Evolutionary conservation across 2,113 vertebrate species (phyloP).

Genomic region (Gymnarchus niloticus): DNA sequence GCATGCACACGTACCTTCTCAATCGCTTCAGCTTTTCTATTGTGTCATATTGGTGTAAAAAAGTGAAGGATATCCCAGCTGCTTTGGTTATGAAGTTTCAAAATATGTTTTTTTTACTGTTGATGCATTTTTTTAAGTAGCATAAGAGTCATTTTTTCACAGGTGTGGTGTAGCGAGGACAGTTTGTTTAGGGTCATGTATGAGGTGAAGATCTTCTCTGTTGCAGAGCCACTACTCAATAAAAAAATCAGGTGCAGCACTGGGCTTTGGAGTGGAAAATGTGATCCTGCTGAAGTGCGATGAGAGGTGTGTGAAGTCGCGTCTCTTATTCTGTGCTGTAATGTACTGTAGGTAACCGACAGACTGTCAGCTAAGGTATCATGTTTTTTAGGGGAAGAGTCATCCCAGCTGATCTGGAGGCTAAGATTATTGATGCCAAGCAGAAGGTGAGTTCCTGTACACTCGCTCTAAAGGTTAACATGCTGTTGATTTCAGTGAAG

Average conservation of each 20-base stretch:
- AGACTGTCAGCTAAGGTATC: not conserved
- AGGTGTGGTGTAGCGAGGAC: not conserved
- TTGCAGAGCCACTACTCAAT: slow-evolving; percentile 97
- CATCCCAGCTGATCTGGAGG: slow-evolving; percentile 92
- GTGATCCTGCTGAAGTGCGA: slow-evolving; percentile 89
- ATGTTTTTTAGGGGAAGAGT: slow-evolving; percentile 84
- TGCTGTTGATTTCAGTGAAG: not conserved
- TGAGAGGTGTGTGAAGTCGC: slow-evolving; percentile 71
- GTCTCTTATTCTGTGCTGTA: not conserved
- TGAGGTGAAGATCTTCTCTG: slow-evolving; percentile 24
- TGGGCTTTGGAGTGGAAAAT: slow-evolving; percentile 95
- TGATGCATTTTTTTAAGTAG: not conserved
- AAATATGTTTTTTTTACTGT: not conserved
- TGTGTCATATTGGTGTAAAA: not conserved
- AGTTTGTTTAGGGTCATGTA: not conserved
- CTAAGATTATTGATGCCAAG: slow-evolving; percentile 90
- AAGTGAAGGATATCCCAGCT: not conserved
- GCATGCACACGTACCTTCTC: not conserved
- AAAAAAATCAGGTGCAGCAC: slow-evolving; percentile 91
- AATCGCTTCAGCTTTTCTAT: not conserved
- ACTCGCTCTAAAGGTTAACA: not conserved
- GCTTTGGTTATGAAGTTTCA: not conserved
- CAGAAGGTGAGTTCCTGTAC: slow-evolving; percentile 72
- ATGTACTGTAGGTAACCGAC: not conserved
- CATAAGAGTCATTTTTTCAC: not conserved